Percentiles rank a stretch among this genome's conserved stretches.
Conservation (phyloP, 2,113 vertebrate genomes). For the Excalfactoria chinensis region DNA sequence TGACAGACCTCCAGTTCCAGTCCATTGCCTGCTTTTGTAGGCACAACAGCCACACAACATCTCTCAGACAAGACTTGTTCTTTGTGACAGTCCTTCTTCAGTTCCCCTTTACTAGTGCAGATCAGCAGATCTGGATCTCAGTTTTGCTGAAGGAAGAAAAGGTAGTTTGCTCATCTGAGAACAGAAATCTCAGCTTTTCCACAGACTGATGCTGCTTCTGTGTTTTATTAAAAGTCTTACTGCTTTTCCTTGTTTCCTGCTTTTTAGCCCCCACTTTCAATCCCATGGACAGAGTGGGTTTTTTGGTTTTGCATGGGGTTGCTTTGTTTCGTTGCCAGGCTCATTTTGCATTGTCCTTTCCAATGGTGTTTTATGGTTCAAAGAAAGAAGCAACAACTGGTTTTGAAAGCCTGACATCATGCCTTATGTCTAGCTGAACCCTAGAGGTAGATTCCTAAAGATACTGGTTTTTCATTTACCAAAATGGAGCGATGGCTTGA, state of each 20-base stretch:
- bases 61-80: not conserved
- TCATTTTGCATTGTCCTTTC: not conserved
- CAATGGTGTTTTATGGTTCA: not conserved
- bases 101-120: not conserved
- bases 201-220: not conserved
- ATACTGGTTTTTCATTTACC: not conserved
- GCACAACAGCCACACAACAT: not conserved
- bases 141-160: not conserved
- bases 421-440: not conserved
- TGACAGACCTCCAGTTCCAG: not conserved
- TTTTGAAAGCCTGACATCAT: conserved; percentile 13
- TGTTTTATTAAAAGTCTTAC: not conserved
- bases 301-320: not conserved
- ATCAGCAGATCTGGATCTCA: not conserved
- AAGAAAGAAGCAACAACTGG: not conserved
- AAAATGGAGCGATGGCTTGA: not conserved
- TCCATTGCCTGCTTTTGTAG: not conserved
- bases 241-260: not conserved
- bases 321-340: not conserved
- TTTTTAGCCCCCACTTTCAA: not conserved
- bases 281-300: accelerated
- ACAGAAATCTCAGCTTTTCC: not conserved
- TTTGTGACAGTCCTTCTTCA: not conserved
- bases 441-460: not conserved
- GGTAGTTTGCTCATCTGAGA: not conserved